These are phyloP conservation scores for Dioctria rufipes DNA, from an alignment of 2,888 invertebrate species.

Conservation along the genomic window DNA sequence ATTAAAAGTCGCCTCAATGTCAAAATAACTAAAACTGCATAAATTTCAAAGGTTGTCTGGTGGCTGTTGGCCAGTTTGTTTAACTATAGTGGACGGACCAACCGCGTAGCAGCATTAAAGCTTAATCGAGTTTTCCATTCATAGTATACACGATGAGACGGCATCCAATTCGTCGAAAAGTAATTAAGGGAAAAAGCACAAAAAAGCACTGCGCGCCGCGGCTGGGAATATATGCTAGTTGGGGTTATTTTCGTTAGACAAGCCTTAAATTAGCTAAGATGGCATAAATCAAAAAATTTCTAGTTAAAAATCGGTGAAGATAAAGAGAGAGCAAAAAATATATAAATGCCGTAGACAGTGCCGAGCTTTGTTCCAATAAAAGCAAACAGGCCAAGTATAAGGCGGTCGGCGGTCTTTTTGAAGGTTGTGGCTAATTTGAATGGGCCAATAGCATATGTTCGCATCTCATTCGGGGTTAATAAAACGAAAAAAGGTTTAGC, in stretches of 20 bases:
- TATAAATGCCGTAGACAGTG: conserved; percentile 21
- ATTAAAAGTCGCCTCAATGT: conserved; percentile 45
- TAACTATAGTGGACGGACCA: conserved; percentile 37
- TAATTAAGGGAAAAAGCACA: conserved; percentile 20
- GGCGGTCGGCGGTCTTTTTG: conserved; percentile 51
- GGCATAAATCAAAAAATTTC: conserved; percentile 53
- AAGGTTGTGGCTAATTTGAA: conserved; percentile 57
- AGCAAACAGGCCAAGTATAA: not conserved
- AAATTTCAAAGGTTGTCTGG: conserved; percentile 33
- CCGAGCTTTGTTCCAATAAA: conserved; percentile 31
- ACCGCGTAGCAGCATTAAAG: conserved; percentile 8
- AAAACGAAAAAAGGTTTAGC: conserved; percentile 43
- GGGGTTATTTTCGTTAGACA: conserved; percentile 41
- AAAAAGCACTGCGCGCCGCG: conserved; percentile 13
- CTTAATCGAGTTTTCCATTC: conserved; percentile 11
- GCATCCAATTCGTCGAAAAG: conserved; percentile 45
- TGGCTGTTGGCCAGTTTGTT: conserved; percentile 28
- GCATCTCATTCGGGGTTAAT: conserved; percentile 47
- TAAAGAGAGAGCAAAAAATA: not conserved
- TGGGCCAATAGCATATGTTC: conserved; percentile 57
- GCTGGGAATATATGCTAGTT: conserved; percentile 27
- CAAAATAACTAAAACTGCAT: conserved; percentile 45
- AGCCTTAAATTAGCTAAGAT: conserved; percentile 54
- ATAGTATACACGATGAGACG: conserved; percentile 11
- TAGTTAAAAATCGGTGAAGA: conserved; percentile 41